Evolutionary conservation across 2,888 invertebrate genomes (phyloP).

Genomic region (Agapostemon virescens): DNA sequence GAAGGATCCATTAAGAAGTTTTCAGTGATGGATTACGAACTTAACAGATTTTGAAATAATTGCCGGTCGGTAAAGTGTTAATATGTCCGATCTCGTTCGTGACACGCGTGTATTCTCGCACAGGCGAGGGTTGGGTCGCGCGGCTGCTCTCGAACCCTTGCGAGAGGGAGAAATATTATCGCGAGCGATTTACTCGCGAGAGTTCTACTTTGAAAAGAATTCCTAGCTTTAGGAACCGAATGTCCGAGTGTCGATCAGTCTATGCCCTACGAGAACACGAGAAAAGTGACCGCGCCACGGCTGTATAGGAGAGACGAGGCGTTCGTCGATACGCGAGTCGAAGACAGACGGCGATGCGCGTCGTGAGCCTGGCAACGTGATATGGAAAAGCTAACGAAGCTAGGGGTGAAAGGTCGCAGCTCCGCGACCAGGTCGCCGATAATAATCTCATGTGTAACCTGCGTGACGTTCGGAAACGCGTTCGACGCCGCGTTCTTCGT

Average conservation of each 20-base stretch:
- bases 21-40: no score
- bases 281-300: neutral
- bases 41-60: no score
- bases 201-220: neutral
- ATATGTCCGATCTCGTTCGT: no score
- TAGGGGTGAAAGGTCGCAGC: slow-evolving; percentile 36
- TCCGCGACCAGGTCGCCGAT: slow-evolving; percentile 55
- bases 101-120: no score
- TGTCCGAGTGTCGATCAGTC: slow-evolving; percentile 4
- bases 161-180: no score
- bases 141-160: no score
- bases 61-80: no score
- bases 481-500: slow-evolving; percentile 36
- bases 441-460: slow-evolving; percentile 76
- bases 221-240: slow-evolving; percentile 29
- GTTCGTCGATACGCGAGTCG: slow-evolving; percentile 31
- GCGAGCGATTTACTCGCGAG: no score
- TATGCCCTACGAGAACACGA: neutral
- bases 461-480: slow-evolving; percentile 66
- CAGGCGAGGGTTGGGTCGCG: no score
- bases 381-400: slow-evolving; percentile 60
- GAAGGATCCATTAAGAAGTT: no score
- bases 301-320: slow-evolving; percentile 18
- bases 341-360: slow-evolving; percentile 38
- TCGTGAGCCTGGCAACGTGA: slow-evolving; percentile 55